These are phyloP conservation scores for Enteromius anoplus DNA, from an alignment of 2,797 vertebrate species.

Conservation along the genomic window DNA sequence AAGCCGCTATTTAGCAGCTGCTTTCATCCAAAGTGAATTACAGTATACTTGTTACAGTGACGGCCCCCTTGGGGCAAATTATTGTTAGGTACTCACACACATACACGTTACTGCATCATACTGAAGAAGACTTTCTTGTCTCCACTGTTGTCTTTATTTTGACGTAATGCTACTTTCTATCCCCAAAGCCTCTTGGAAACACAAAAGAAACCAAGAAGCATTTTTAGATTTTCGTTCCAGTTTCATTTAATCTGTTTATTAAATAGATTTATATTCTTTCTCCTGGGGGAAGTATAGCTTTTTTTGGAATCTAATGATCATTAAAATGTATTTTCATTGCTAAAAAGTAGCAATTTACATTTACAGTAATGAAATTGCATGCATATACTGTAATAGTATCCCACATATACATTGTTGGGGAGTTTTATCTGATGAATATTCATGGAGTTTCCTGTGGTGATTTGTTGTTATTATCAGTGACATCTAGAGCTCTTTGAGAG, in stretches of 20 bases:
- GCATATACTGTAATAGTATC: background rate
- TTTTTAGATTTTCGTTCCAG: background rate
- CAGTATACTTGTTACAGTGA: constrained; percentile 1
- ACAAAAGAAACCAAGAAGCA: too few relatives aligned
- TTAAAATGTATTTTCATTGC: background rate
- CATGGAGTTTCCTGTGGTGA: background rate
- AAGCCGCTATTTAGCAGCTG: constrained; percentile 8
- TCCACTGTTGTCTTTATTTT: background rate
- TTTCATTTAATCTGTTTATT: background rate
- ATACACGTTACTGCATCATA: background rate
- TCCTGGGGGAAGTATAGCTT: background rate
- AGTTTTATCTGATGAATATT: background rate
- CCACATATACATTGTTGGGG: background rate
- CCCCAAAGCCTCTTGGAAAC: background rate
- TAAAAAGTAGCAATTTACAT: background rate
- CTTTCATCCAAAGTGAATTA: constrained; percentile 12
- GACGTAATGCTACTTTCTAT: background rate
- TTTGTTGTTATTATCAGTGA: constrained; percentile 6
- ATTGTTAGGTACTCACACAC: background rate
- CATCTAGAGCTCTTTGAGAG: constrained; percentile 4
- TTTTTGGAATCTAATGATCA: background rate
- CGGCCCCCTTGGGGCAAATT: background rate
- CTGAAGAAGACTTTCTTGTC: background rate
- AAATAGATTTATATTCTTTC: background rate
- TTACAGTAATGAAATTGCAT: background rate